These are phyloP conservation scores for Drosophila mayri DNA, from an alignment of 1,140 invertebrate genomes.

Conservation along the genomic window DNA sequence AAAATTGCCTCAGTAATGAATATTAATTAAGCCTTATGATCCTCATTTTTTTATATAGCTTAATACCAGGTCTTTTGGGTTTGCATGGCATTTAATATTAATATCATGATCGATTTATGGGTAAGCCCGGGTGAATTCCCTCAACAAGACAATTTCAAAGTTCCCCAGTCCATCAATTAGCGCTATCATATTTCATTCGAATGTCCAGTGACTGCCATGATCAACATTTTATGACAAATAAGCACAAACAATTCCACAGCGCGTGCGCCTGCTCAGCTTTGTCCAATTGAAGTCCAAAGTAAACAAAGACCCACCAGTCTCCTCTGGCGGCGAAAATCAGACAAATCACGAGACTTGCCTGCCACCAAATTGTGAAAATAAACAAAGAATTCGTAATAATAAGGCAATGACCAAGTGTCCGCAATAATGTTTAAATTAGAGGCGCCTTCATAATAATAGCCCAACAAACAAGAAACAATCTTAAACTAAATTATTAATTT, in stretches of 20 bases:
- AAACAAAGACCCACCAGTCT: slow-evolving; percentile 29
- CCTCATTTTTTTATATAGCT: neutral
- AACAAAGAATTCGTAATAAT: slow-evolving; percentile 39
- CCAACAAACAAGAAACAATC: slow-evolving; percentile 3
- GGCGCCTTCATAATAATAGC: slow-evolving; percentile 15
- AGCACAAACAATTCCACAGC: slow-evolving; percentile 32
- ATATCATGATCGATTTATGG: slow-evolving; percentile 2
- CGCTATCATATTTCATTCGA: slow-evolving; percentile 49
- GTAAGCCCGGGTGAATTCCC: slow-evolving; percentile 2
- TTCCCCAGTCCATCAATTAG: slow-evolving; percentile 43
- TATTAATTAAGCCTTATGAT: neutral
- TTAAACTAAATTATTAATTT: neutral
- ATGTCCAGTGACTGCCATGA: slow-evolving; percentile 44
- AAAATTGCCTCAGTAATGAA: neutral
- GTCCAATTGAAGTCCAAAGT: slow-evolving; percentile 18
- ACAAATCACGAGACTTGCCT: slow-evolving; percentile 28
- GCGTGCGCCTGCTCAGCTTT: slow-evolving; percentile 40
- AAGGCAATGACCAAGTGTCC: slow-evolving; percentile 13
- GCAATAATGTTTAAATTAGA: neutral
- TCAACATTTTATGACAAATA: slow-evolving; percentile 54
- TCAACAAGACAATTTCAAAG: slow-evolving; percentile 9
- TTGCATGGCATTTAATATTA: neutral
- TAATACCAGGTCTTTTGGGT: neutral
- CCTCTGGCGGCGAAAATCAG: slow-evolving; percentile 36
- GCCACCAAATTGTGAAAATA: slow-evolving; percentile 27